Evolutionary conservation across 2,113 vertebrate species (phyloP), one percentile per base, ranked within the genome.

Genomic region (Phrynosoma blainvillii): DNA sequence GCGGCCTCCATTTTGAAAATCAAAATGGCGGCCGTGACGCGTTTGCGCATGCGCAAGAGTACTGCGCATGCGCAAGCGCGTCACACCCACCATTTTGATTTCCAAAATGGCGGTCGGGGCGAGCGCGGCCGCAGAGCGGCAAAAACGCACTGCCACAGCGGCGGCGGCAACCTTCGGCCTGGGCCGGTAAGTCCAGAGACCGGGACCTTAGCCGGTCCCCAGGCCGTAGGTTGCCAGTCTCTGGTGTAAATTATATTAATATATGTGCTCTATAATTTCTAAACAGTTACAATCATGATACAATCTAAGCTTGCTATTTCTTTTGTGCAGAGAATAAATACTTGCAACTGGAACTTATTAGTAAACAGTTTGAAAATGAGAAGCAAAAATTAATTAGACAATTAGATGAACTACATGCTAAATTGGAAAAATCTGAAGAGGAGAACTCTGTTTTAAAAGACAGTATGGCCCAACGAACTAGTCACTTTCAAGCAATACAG

Each of bases 401-500:
- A 77, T 92, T 96, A 79, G 96, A 98, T 92, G 95, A 96, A 42
- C 95, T 99, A 4, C 96, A 92, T 88, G 85, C 97, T 87, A 98
- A 97, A 88, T 94, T 99, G 93, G 90, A 82, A 52, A 93, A 97
- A 95, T 96, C 96, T 84, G 97, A 98, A 94, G 96, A 97, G 84
- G 98, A 98, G 94, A 97, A 98, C 88, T 97, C 97, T 56, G 95
- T 97, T 76, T 96, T 99, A 94, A 98, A 98, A 95, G 95, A 91
- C 95, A 97, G 96, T 92, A 98, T 99, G 98, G 96, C 96, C 36
- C 98, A 99, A 93, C 97, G 98, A 94, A 96, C 97, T 84, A 97
- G 96, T 83, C 98, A 99, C 89, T 99, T 98, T 95, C 97, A 98
- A 90, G 94, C 93, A 90, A 97, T 99, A 92, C 98, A 99, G 94